These are phyloP conservation scores for Morpho helenor DNA, from an alignment of 2,888 invertebrate species.

Conservation along the genomic window DNA sequence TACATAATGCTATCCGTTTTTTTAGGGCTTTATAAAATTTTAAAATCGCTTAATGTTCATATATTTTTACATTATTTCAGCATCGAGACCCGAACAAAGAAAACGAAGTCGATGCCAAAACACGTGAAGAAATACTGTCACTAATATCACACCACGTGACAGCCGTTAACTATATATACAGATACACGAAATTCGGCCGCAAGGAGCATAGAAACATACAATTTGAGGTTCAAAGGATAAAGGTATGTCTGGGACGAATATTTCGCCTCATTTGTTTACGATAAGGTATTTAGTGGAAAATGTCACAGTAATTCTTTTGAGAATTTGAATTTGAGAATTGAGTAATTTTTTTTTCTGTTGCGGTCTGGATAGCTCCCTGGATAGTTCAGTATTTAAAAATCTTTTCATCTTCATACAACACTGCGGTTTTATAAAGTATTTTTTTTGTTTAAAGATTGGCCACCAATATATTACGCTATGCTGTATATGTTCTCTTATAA, in stretches of 20 bases:
- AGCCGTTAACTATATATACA: conserved; percentile 98
- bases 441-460: too few species aligned
- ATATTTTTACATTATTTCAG: conserved; percentile 62
- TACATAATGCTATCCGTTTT: too few species aligned
- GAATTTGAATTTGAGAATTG: too few species aligned
- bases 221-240: conserved; percentile 93
- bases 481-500: too few species aligned
- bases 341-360: too few species aligned
- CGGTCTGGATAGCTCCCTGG: too few species aligned
- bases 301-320: not conserved
- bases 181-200: conserved; percentile 94
- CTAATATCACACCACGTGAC: conserved; percentile 99
- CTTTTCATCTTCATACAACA: too few species aligned
- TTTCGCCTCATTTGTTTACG: not conserved
- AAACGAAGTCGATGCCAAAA: conserved; percentile 89
- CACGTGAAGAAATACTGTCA: conserved; percentile 97
- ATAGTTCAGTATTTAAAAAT: too few species aligned
- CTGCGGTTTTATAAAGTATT: too few species aligned
- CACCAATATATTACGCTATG: too few species aligned
- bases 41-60: not conserved
- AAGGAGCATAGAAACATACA: conserved; percentile 95
- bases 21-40: not conserved
- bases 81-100: conserved; percentile 84
- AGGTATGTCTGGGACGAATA: conserved; percentile 40
- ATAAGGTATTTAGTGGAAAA: not conserved